Base-by-base conservation (phyloP, 2,113 vertebrate species). In the Columba janthina region DNA sequence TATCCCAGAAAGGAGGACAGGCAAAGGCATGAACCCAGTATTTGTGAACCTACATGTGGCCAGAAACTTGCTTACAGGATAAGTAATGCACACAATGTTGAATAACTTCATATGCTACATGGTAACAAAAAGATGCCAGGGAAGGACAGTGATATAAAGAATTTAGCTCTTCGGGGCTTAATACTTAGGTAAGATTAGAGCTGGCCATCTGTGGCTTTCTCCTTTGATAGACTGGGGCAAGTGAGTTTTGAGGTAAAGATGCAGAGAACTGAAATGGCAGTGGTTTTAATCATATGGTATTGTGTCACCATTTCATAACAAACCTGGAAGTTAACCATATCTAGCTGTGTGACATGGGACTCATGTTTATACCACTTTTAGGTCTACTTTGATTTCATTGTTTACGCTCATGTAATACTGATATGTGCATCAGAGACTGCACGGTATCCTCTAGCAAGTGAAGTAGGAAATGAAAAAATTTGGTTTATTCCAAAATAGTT, bases 311-410 rank as follows among this genome's bases (percentile, higher is more conserved):
- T 70, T 75, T 92, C 50, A 25, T 42, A 85, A 44, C 9, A 73
- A 80, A 38, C 26, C 15, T 81, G 46, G 12, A 74, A 38, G 28
- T 54, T 24, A 48, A 29, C 29, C 6, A 4, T 12, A 19, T 16
- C 16, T 82, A 2, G 0, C 56, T 75, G 22, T 14, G n/a, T 26
- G 15, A 29, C 6, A 0, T 11, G 6, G 15, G 46, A 18, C 40
- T 70, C 8, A 11, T 10, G 18, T 60, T 65, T 57, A 9, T 65
- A 25, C 20, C 74, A 25, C 16, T 50, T 86, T 85, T 65, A 44
- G 26, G 11, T 66, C 31, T 66, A 15, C 15, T 77, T 53, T 50
- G 31, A 87, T 71, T 94, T 70, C 2, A 8, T 62, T 78, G 46
- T 40, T 62, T 66, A 28, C 28, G 34, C 9, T 70, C 4, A 15